A percentile compares a stretch with the other conserved stretches of the same genome.
Conservation (phyloP, 2,113 vertebrate species). For the Amia ocellicauda region DNA sequence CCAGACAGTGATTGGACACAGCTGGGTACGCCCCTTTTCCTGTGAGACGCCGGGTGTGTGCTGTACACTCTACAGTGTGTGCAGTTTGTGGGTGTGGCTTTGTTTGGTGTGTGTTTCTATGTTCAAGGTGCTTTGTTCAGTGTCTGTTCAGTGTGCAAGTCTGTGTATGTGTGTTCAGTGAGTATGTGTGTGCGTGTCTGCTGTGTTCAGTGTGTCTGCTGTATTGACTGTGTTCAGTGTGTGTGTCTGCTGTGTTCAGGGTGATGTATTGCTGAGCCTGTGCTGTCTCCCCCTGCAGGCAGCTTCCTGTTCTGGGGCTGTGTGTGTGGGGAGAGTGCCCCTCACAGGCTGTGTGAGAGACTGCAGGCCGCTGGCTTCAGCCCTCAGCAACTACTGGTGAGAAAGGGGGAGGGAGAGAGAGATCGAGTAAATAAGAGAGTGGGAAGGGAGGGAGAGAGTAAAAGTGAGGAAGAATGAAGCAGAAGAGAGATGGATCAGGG, state of each 20-base stretch:
- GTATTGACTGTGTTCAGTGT: neutral
- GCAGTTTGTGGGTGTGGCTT: no score
- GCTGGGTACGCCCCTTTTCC: slow-evolving; percentile 45
- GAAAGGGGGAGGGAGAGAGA: slow-evolving; percentile 22
- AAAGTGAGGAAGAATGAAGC: no score
- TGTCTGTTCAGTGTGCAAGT: neutral
- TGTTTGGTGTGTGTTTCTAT: no score
- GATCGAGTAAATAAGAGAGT: no score
- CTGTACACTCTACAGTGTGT: no score
- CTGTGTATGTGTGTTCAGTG: neutral
- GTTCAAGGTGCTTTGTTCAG: no score
- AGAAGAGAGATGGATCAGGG: no score
- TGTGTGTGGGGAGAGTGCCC: slow-evolving; percentile 77
- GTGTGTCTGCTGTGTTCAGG: neutral
- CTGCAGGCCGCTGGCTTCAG: slow-evolving; percentile 80
- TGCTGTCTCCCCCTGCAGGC: slow-evolving; percentile 60
- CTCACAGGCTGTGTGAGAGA: slow-evolving; percentile 72
- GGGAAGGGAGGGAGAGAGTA: no score
- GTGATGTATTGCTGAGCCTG: no score
- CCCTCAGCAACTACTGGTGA: slow-evolving; percentile 88
- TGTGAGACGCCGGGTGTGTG: no score
- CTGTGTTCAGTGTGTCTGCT: no score
- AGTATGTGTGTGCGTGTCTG: slow-evolving; percentile 11
- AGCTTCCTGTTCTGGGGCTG: slow-evolving; percentile 93
- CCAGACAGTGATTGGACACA: slow-evolving; percentile 60